These are phyloP conservation scores for Apamea monoglypha DNA, from an alignment of 2,888 invertebrate genomes.

Conservation along the genomic window DNA sequence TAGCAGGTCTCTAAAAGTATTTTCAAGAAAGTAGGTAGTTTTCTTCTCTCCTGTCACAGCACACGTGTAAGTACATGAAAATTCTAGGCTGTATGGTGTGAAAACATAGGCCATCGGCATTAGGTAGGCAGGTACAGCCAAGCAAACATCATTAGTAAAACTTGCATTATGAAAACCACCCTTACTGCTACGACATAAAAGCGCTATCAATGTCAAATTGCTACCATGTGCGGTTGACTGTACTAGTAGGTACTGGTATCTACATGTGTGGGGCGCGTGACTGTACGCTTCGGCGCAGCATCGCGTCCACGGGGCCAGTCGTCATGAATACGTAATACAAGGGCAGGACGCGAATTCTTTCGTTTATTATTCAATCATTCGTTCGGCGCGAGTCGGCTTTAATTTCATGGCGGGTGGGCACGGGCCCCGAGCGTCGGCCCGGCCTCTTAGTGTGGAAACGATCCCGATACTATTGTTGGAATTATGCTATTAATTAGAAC, in stretches of 20 bases:
- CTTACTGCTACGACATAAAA: neutral
- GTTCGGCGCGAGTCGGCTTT: slow-evolving; percentile 90
- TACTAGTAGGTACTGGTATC: slow-evolving; percentile 17
- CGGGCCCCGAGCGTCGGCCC: slow-evolving; percentile 82
- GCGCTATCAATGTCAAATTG: neutral
- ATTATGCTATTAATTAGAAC: slow-evolving; percentile 79
- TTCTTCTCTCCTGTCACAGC: neutral
- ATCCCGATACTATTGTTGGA: slow-evolving; percentile 73
- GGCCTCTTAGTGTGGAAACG: slow-evolving; percentile 80
- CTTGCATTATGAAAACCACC: neutral
- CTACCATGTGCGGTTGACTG: neutral
- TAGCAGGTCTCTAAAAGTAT: neutral
- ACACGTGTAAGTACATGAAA: slow-evolving; percentile 10
- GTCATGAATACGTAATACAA: slow-evolving; percentile 90
- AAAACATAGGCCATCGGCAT: slow-evolving; percentile 6
- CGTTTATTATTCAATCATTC: slow-evolving; percentile 91
- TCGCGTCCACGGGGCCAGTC: slow-evolving; percentile 82
- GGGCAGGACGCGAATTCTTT: slow-evolving; percentile 90
- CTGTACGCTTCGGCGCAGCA: slow-evolving; percentile 69
- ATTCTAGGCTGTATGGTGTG: slow-evolving; percentile 27
- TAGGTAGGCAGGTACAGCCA: neutral
- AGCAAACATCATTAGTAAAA: neutral
- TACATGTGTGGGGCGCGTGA: slow-evolving; percentile 59
- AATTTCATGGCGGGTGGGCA: slow-evolving; percentile 90
- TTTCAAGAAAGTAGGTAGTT: neutral